A percentile compares a stretch with the other conserved stretches of the same genome.
Evolutionary conservation across 2,113 vertebrate genomes (phyloP).

Genomic region (Bungarus multicinctus): DNA sequence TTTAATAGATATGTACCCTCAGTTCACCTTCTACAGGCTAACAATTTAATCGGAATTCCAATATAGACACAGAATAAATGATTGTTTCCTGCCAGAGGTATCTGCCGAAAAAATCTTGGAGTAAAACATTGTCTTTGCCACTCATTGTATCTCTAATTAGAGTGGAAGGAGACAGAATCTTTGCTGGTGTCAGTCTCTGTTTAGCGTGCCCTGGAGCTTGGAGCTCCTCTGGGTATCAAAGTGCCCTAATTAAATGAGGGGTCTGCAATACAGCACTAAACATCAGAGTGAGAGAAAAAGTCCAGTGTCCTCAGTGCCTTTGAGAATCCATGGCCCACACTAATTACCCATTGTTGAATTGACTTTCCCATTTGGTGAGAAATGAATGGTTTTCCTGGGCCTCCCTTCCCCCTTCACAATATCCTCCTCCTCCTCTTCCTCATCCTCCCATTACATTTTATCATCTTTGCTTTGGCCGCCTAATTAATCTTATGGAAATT

Average conservation of each 20-base stretch:
- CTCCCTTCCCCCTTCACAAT: slow-evolving; percentile 41
- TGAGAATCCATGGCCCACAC: slow-evolving; percentile 92
- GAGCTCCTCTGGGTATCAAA: slow-evolving; percentile 99
- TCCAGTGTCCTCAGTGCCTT: slow-evolving; percentile 91
- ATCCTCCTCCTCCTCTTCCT: slow-evolving; percentile 14
- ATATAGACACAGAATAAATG: slow-evolving; percentile 83
- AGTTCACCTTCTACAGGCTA: slow-evolving; percentile 76
- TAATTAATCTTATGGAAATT: slow-evolving; percentile 99
- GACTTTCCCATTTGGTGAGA: slow-evolving; percentile 87
- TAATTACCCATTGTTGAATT: slow-evolving; percentile 99
- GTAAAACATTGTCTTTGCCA: slow-evolving; percentile 85
- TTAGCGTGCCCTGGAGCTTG: slow-evolving; percentile 98
- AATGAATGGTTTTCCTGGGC: slow-evolving; percentile 79
- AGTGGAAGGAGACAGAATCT: slow-evolving; percentile 92
- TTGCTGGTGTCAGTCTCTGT: slow-evolving; percentile 96
- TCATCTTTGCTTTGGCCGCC: slow-evolving; percentile 89
- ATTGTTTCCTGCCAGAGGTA: slow-evolving; percentile 83
- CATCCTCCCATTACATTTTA: slow-evolving; percentile 72
- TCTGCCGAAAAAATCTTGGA: slow-evolving; percentile 81
- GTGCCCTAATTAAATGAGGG: slow-evolving; percentile 99
- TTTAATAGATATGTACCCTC: slow-evolving; percentile 77
- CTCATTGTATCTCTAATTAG: slow-evolving; percentile 89
- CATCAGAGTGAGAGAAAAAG: slow-evolving; percentile 87
- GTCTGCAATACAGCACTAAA: slow-evolving; percentile 89
- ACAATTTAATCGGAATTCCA: slow-evolving; percentile 86